These are phyloP conservation scores for Metopia argyrocephala DNA, from an alignment of 2,888 invertebrate species.

Conservation along the genomic window DNA sequence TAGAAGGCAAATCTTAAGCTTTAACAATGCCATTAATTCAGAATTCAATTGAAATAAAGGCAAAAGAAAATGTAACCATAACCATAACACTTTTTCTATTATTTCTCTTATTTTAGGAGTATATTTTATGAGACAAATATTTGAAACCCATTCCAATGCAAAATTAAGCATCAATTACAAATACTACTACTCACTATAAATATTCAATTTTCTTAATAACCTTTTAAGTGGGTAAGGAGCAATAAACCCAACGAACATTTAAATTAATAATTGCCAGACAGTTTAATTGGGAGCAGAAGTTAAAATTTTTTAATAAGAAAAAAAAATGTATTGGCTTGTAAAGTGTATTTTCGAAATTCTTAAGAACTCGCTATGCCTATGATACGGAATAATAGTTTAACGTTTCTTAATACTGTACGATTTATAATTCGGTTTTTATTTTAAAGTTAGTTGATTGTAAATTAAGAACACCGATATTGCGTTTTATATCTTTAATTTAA, in stretches of 20 bases:
- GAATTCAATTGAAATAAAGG: conserved; percentile 11
- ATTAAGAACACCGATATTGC: too few relatives aligned
- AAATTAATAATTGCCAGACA: not conserved
- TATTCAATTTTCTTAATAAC: conserved; percentile 25
- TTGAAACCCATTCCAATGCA: conserved; percentile 28
- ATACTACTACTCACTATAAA: conserved; percentile 13
- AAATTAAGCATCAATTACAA: conserved; percentile 35
- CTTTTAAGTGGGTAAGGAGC: not conserved
- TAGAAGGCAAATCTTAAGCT: conserved; percentile 30
- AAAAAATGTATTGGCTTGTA: too few relatives aligned
- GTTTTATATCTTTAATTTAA: too few relatives aligned
- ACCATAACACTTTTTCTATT: conserved; percentile 18
- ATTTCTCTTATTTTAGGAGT: not conserved
- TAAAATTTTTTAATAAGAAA: too few relatives aligned
- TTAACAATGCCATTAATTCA: conserved; percentile 31
- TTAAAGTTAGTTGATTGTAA: too few relatives aligned
- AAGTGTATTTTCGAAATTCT: too few relatives aligned
- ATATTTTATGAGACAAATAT: conserved; percentile 17
- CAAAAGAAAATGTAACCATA: not conserved
- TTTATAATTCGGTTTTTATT: too few relatives aligned
- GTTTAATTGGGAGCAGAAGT: too few relatives aligned
- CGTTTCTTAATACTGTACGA: too few relatives aligned
- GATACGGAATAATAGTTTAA: too few relatives aligned
- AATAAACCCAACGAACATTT: conserved; percentile 10
- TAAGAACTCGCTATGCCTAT: too few relatives aligned